A percentile compares a stretch with the other conserved stretches of the same genome.
These are phyloP conservation scores for Aphelocoma coerulescens DNA, from an alignment of 2,113 vertebrate genomes.

Conservation along the genomic window DNA sequence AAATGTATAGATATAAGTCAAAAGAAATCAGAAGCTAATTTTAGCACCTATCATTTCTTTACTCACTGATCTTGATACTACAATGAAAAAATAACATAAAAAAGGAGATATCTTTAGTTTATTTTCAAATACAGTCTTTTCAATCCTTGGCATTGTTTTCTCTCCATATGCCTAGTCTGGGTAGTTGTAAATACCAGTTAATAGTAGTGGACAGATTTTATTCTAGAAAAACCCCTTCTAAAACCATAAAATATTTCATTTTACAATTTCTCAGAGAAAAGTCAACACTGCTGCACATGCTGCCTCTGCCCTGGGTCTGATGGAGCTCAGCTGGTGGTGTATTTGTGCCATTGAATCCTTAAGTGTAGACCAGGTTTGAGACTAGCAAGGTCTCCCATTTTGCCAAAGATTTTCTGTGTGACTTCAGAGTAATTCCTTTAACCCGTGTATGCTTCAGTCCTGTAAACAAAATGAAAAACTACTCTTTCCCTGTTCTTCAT, in stretches of 20 bases:
- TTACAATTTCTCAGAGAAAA: background rate
- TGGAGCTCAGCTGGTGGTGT: background rate
- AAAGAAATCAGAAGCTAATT: background rate
- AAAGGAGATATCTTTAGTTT: background rate
- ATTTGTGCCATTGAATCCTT: background rate
- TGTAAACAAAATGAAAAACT: background rate
- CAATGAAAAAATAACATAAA: background rate
- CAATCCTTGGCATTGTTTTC: background rate
- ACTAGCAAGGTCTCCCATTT: background rate
- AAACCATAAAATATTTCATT: background rate
- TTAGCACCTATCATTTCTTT: background rate
- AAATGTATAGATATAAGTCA: background rate
- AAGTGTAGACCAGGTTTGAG: background rate
- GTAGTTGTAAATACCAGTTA: background rate
- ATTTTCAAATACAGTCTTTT: background rate
- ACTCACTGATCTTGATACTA: background rate
- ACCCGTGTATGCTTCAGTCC: background rate
- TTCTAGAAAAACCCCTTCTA: background rate
- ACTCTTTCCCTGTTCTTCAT: background rate
- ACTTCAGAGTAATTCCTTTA: background rate
- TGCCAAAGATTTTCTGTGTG: background rate
- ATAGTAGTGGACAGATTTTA: background rate
- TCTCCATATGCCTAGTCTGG: background rate
- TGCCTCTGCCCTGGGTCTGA: background rate
- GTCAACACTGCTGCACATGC: background rate